These are phyloP conservation scores for Metacarcinus magister DNA, from an alignment of 2,888 invertebrate genomes.

Conservation along the genomic window DNA sequence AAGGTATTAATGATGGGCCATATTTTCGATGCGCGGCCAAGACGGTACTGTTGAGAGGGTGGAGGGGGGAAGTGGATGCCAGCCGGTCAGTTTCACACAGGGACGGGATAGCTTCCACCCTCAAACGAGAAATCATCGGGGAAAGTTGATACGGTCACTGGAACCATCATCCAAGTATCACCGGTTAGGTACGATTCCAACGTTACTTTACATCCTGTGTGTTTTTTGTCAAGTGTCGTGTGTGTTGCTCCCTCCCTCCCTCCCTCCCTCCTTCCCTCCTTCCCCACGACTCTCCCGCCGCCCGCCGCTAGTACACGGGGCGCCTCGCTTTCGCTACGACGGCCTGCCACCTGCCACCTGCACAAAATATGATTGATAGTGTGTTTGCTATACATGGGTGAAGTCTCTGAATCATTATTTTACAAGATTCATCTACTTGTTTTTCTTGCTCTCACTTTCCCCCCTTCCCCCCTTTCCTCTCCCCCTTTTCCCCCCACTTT, in stretches of 20 bases:
- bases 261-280: not conserved
- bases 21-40: not conserved
- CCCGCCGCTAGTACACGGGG: not conserved
- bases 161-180: not conserved
- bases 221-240: not conserved
- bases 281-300: not conserved
- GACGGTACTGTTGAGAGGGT: not conserved
- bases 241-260: not conserved
- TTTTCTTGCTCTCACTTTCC: not conserved
- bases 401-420: not conserved
- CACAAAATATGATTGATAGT: not conserved
- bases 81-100: not conserved
- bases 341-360: not conserved
- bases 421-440: not conserved
- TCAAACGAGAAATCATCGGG: not conserved
- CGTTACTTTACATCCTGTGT: not conserved
- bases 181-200: not conserved
- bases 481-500: not conserved
- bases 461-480: not conserved
- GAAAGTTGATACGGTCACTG: slow-evolving; percentile 26
- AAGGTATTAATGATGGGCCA: not conserved
- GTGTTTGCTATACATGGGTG: not conserved
- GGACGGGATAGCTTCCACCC: not conserved
- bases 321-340: not conserved
- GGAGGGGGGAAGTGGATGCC: not conserved